These are phyloP conservation scores for Aspidiotus rigidus DNA, from an alignment of 2,888 invertebrate species.

Conservation along the genomic window DNA sequence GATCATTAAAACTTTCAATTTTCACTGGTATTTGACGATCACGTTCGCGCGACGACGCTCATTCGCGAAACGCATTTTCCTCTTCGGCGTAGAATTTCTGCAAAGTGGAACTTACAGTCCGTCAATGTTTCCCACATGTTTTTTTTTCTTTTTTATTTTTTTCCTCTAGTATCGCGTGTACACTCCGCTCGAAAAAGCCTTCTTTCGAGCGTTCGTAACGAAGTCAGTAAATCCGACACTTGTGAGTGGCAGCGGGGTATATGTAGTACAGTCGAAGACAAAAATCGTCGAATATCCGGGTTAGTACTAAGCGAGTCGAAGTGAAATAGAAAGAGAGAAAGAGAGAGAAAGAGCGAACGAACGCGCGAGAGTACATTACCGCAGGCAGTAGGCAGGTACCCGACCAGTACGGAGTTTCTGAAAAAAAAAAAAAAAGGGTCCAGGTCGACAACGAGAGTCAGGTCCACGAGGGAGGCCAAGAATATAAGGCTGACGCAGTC, in stretches of 20 bases:
- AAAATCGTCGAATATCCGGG: constrained; percentile 33
- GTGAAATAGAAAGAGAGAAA: constrained; percentile 6
- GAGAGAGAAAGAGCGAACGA: background rate
- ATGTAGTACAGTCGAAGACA: constrained; percentile 30
- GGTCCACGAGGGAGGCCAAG: constrained; percentile 32
- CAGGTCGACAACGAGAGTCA: constrained; percentile 19
- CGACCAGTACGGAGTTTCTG: constrained; percentile 29
- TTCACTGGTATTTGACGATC: no score
- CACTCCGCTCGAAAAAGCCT: constrained; percentile 26
- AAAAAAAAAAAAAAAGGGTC: constrained; percentile 12
- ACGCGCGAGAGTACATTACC: constrained; percentile 29
- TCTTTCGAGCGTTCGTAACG: constrained; percentile 26
- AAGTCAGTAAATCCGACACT: constrained; percentile 33
- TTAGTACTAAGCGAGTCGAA: constrained; percentile 17
- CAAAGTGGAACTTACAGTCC: background rate
- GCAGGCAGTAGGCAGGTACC: constrained; percentile 33
- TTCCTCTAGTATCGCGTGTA: constrained; percentile 20
- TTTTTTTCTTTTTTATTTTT: constrained; percentile 24
- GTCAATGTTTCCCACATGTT: constrained; percentile 22
- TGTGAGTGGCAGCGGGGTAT: constrained; percentile 25
- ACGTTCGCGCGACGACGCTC: no score
- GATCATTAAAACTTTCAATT: no score
- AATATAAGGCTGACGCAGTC: constrained; percentile 17
- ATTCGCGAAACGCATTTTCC: no score
- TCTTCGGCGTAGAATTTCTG: no score